Evolutionary conservation across 2,797 vertebrate genomes (phyloP).

Genomic region (Mormyrops attenuatus): DNA sequence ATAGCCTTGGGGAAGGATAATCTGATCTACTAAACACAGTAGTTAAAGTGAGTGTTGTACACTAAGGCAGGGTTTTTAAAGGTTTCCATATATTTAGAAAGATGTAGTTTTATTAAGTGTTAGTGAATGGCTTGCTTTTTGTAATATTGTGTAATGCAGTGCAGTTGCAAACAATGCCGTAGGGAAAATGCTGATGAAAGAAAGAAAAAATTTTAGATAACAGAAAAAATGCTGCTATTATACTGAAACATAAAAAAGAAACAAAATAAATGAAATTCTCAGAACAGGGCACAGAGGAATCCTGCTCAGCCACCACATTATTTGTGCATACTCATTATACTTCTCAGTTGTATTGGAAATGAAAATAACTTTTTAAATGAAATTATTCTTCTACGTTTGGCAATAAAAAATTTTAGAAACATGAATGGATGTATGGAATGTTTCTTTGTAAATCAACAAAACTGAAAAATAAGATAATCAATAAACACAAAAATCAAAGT

Average conservation of each 20-base stretch:
- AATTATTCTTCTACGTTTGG: neutral
- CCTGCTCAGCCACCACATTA: neutral
- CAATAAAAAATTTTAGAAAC: neutral
- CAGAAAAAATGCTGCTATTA: neutral
- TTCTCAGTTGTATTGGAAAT: neutral
- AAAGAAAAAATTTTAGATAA: conserved; percentile 1
- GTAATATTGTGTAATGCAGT: neutral
- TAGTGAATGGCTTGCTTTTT: neutral
- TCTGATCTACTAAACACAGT: neutral
- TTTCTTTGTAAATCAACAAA: neutral
- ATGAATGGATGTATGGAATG: neutral
- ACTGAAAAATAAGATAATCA: neutral
- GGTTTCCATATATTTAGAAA: conserved; percentile 1
- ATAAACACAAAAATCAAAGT: neutral
- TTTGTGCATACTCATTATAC: neutral
- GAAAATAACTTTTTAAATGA: neutral
- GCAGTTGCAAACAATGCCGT: neutral
- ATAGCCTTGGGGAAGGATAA: conserved; percentile 3
- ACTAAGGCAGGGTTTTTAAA: conserved; percentile 1
- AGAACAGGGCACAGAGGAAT: neutral
- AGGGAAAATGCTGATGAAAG: neutral
- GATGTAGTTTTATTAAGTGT: neutral
- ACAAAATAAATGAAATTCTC: neutral
- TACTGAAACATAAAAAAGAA: neutral
- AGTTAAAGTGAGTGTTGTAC: neutral